Evolutionary conservation across 2,113 vertebrate species (phyloP), one percentile per base, ranked within the genome.

Genomic region (Pampusana beccarii): DNA sequence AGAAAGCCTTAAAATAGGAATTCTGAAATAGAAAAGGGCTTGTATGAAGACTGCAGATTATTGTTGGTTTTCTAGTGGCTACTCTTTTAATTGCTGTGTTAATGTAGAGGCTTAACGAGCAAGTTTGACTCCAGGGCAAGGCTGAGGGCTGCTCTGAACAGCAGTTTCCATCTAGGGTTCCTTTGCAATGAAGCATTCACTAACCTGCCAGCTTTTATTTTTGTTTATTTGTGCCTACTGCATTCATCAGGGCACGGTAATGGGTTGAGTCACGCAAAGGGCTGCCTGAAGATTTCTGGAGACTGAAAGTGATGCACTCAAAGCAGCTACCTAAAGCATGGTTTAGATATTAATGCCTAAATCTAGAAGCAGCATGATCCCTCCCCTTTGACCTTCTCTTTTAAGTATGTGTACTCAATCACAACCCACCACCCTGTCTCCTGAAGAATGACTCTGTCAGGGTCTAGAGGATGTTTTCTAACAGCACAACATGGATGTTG

Each of bases 401-500:
- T 61, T 57, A n/a, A 28, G 2, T 17, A 3, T 25, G 10, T 84
- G 44, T 48, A 33, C 73, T 92, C 29, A 65, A 5, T 21, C 46
- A 33, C 46, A 70, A 9, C 26, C 73, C n/a, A 54, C 11, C 34
- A 9, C 13, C 7, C n/a, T 79, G 19, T 34, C 34, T 87, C n/a
- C 57, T 34, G 42, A 38, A n/a, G 42, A 69, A 3, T 46, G 26
- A 58, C 81, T 40, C 44, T 53, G 0, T 5, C 25, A 72, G 19
- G 28, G 26, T 31, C 38, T 40, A 8, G 54, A 66, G 42, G n/a
- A 20, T 29, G 53, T 34, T 91, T 75, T 64, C 69, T 31, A 33
- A 14, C 18, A 31, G 42, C 46, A 17, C 2, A 1, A 13, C 5
- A 0, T 6, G 3, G 1, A 0, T 16, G 38, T 67, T 53, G 70